These are phyloP conservation scores for Heloderma charlesbogerti DNA, from an alignment of 2,113 vertebrate species.

Conservation along the genomic window DNA sequence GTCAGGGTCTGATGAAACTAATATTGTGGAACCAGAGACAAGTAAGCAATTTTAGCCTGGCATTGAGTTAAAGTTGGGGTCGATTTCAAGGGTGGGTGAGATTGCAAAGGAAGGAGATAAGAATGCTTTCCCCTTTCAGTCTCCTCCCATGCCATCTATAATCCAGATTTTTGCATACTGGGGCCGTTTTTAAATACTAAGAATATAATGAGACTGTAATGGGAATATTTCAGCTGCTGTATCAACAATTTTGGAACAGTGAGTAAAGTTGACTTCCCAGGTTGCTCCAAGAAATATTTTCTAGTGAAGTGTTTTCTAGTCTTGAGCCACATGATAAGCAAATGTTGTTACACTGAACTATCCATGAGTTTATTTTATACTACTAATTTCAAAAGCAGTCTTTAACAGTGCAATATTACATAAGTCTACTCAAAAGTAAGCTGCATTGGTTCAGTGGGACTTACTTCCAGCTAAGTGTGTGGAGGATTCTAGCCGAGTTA, in stretches of 20 bases:
- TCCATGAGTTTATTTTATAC: neutral
- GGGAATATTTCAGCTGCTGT: slow-evolving; percentile 9
- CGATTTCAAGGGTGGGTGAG: neutral
- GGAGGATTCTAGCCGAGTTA: neutral
- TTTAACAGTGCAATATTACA: neutral
- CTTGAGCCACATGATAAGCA: neutral
- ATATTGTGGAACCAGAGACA: neutral
- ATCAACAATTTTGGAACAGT: neutral
- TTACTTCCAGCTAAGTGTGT: neutral
- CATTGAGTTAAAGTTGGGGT: neutral
- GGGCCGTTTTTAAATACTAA: neutral
- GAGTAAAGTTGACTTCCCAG: neutral
- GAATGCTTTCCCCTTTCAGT: neutral
- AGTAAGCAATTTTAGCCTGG: neutral
- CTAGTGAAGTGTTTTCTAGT: neutral
- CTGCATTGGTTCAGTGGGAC: neutral
- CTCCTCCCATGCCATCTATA: neutral
- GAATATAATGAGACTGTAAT: neutral
- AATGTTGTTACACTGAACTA: neutral
- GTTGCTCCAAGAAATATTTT: neutral
- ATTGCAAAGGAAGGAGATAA: neutral
- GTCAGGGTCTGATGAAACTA: too few species aligned
- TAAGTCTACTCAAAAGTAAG: neutral
- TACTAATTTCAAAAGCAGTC: neutral
- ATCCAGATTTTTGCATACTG: neutral